Percentiles rank a stretch among this genome's conserved stretches.
Evolutionary conservation across 2,888 invertebrate genomes (phyloP).

Genomic region (Oscheius sp.): DNA sequence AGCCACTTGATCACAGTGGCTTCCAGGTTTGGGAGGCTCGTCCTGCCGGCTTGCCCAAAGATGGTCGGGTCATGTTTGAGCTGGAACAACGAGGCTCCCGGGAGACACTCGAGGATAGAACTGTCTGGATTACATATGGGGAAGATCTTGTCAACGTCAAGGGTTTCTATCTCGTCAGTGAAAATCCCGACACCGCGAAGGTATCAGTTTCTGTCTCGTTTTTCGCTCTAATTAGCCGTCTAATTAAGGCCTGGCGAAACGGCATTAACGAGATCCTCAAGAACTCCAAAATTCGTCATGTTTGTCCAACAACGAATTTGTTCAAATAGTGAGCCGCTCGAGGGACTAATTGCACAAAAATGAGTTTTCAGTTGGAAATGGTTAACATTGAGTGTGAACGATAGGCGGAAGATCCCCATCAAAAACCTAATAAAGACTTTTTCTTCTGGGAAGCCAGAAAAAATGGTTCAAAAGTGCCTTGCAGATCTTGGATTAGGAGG

Average conservation of each 20-base stretch:
- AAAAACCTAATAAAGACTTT: constrained; percentile 86
- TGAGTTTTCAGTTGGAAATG: constrained; percentile 92
- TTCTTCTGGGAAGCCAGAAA: constrained; percentile 99
- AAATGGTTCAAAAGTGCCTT: constrained; percentile 93
- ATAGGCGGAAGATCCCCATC: constrained; percentile 93
- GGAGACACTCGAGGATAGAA: constrained; percentile 84
- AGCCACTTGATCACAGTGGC: too few relatives aligned
- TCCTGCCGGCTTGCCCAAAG: constrained; percentile 74
- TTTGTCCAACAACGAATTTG: constrained; percentile 90
- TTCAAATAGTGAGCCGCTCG: constrained; percentile 90
- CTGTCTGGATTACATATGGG: constrained; percentile 94
- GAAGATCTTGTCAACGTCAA: constrained; percentile 98
- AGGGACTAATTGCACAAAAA: too few relatives aligned
- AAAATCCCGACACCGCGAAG: constrained; percentile 90
- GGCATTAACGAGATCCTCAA: constrained; percentile 88
- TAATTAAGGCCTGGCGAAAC: constrained; percentile 88
- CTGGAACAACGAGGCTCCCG: constrained; percentile 82
- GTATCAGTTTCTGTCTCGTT: constrained; percentile 74
- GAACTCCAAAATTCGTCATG: constrained; percentile 87
- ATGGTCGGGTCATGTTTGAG: constrained; percentile 82
- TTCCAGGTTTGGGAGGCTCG: constrained; percentile 66
- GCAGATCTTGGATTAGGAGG: constrained; percentile 89
- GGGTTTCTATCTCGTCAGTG: constrained; percentile 94
- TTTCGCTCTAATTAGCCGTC: not conserved
- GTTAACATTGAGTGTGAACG: constrained; percentile 89